Evolutionary conservation across 2,113 vertebrate genomes (phyloP).

Genomic region (Spea multiplicata): DNA sequence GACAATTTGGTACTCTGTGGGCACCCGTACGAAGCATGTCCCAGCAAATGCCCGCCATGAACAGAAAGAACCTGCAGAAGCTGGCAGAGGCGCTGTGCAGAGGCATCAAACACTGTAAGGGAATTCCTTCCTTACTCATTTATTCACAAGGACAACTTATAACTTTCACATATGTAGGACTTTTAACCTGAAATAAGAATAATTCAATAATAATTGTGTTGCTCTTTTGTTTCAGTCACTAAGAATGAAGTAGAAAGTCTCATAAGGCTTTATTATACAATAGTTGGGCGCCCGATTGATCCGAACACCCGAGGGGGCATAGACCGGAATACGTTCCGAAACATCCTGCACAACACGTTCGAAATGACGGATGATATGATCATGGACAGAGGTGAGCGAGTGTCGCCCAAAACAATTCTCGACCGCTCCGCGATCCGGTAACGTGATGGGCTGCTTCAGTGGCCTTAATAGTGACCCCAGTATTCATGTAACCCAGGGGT

Average conservation of each 20-base stretch:
- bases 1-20: background rate
- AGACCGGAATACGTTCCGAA: constrained; percentile 75
- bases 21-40: constrained; percentile 4
- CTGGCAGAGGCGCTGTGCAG: constrained; percentile 68
- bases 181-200: too few relatives aligned
- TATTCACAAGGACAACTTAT: too few relatives aligned
- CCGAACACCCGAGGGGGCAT: constrained; percentile 61
- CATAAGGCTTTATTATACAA: constrained; percentile 68
- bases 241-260: constrained; percentile 76
- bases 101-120: constrained; percentile 79
- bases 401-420: too few relatives aligned
- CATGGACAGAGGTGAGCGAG: constrained; percentile 79
- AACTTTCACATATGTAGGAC: too few relatives aligned
- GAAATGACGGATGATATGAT: constrained; percentile 84
- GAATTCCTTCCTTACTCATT: too few relatives aligned
- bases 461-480: too few relatives aligned
- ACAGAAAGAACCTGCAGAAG: constrained; percentile 67
- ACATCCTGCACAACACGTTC: constrained; percentile 72
- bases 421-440: too few relatives aligned
- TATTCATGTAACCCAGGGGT: too few relatives aligned
- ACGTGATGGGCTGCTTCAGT: too few relatives aligned
- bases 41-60: constrained; percentile 62
- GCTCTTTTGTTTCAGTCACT: constrained; percentile 67
- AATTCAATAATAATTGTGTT: constrained; percentile 30
- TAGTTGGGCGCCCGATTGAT: constrained; percentile 60